Evolutionary conservation across 2,797 vertebrate genomes (phyloP), one percentile per base, ranked within the genome.

Genomic region (Loris lydekkerianus): DNA sequence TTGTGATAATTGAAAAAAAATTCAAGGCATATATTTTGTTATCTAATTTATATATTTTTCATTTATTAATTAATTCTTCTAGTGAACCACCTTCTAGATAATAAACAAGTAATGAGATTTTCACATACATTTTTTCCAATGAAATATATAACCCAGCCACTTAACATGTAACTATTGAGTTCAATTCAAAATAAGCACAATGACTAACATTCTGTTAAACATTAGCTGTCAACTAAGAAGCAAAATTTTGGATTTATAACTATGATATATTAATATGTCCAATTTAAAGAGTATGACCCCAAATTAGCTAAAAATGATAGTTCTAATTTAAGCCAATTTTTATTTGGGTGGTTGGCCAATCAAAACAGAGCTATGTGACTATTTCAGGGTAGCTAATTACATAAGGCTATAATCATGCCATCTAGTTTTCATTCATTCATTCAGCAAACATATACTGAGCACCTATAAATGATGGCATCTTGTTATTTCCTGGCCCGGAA

Each of bases 41-140:
- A 61, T 91, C 10, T 80, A 86, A 37, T 34, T 80, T 67, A 67
- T 29, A 31, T 72, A 53, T 90, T 90, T 40, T 61, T 93, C 40
- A 61, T 63, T 86, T 94, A 89, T 93, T 73, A 92, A 86, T 89
- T 75, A 92, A 89, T 11, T 86, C 70, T 85, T 94, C 29, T 84
- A 49, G 53, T 63, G 77, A 89, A 61, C 7, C 5, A 60, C 67
- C 78, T 83, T 83, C 27, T 56, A 94, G 43, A 15, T 31, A 31
- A 21, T 94, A 84, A 93, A 40, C 34, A 89, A 49, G 27, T 63
- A 80, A 46, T 25, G 67, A 43, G 29, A 77, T 86, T 67, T 76
- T 58, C 6, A 53, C 25, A 17, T 27, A 27, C 17, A 77, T 63
- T 93, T 70, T 56, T 72, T 49, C 21, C 23, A 27, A 29, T 27